Evolutionary conservation across 92 coral and sea anemone species (phyloP).

Genomic region (Parazoanthus atlanticus): DNA sequence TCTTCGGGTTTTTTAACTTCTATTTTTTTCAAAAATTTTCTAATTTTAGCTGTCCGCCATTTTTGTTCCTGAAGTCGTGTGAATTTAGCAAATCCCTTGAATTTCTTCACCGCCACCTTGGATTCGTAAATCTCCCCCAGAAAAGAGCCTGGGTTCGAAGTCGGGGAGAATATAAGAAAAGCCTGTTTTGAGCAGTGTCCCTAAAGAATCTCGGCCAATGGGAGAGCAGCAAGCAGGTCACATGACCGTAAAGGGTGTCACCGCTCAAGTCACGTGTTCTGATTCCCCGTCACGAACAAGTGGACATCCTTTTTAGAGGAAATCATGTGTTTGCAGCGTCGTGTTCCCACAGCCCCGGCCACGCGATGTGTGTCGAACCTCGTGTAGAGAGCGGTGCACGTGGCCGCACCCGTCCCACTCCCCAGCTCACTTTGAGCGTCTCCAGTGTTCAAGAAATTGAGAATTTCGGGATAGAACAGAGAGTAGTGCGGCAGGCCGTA

Average conservation of each 20-base stretch:
- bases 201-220: background rate
- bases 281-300: slow-evolving; percentile 86
- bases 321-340: slow-evolving; percentile 83
- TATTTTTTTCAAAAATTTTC: too few species aligned
- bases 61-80: too few species aligned
- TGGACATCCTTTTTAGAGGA: slow-evolving; percentile 85
- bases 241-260: background rate
- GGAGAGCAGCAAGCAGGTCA: background rate
- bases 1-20: too few species aligned
- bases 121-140: too few species aligned
- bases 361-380: slow-evolving; percentile 76
- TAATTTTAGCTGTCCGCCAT: too few species aligned
- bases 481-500: slow-evolving; percentile 94
- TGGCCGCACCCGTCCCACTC: slow-evolving; percentile 59
- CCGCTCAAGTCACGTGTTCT: slow-evolving; percentile 25
- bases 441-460: slow-evolving; percentile 79
- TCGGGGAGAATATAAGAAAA: too few species aligned
- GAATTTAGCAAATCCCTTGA: too few species aligned
- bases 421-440: slow-evolving; percentile 42
- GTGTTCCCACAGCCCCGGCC: slow-evolving; percentile 79
- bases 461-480: slow-evolving; percentile 87
- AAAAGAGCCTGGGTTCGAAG: too few species aligned
- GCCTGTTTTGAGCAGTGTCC: too few species aligned
- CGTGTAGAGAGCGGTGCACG: slow-evolving; percentile 79
- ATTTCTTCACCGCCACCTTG: too few species aligned